Conservation (phyloP, 2,113 vertebrate genomes). For the Microcebus lehilahytsara region DNA sequence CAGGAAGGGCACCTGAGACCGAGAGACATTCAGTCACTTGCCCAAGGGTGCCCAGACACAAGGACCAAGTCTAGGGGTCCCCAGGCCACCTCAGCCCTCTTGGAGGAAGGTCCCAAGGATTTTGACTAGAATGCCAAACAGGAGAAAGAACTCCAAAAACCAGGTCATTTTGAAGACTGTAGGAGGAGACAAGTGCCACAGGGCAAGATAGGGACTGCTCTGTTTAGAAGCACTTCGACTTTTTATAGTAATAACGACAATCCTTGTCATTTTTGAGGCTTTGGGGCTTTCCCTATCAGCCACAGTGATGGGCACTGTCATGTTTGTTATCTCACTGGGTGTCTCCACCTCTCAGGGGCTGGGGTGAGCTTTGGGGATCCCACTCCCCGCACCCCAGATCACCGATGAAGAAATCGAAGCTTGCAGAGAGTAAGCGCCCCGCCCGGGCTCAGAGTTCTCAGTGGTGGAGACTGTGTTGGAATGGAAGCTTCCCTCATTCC, state of each 20-base stretch:
- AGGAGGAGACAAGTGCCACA: background rate
- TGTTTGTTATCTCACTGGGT: background rate
- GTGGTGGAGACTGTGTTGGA: background rate
- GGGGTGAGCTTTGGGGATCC: background rate
- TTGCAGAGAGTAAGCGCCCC: background rate
- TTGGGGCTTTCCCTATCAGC: background rate
- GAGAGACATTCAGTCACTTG: background rate
- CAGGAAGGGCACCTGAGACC: background rate
- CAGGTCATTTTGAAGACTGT: background rate
- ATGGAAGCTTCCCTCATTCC: background rate
- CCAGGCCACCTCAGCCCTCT: background rate
- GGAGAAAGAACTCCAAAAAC: background rate
- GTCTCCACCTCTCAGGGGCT: accelerated
- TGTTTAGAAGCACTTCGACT: background rate
- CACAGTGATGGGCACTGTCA: background rate
- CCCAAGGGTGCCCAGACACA: background rate
- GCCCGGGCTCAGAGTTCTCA: background rate
- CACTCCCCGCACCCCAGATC: accelerated
- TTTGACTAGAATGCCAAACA: background rate
- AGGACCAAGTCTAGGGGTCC: background rate
- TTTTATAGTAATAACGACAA: background rate
- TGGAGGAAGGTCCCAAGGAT: background rate
- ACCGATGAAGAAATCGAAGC: background rate
- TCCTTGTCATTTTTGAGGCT: background rate
- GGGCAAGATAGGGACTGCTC: background rate